A percentile compares a stretch with the other conserved stretches of the same genome.
Evolutionary conservation across 2,797 vertebrate species (phyloP).

Genomic region (Scolopax bukidnonensis): DNA sequence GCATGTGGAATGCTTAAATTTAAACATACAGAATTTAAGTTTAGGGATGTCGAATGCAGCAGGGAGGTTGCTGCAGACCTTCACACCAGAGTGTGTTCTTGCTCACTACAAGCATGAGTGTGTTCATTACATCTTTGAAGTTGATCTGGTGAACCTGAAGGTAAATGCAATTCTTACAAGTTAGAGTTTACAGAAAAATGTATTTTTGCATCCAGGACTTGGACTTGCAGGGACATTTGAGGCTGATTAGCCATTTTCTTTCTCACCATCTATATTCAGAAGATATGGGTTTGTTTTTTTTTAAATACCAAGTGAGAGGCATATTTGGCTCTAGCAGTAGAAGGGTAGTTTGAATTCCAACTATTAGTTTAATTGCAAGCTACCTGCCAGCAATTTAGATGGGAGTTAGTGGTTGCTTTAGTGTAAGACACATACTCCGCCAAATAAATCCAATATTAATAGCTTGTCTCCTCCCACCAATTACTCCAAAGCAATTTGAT

Average conservation of each 20-base stretch:
- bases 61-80: neutral
- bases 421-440: neutral
- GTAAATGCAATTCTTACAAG: neutral
- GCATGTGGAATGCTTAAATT: neutral
- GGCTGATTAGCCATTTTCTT: neutral
- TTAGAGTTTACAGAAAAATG: neutral
- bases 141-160: neutral
- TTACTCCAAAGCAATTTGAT: slow-evolving; percentile 49
- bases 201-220: neutral
- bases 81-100: neutral
- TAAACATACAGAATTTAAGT: neutral
- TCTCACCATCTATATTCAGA: neutral
- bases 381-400: neutral
- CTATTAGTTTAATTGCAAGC: neutral
- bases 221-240: neutral
- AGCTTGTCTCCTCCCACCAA: slow-evolving; percentile 51
- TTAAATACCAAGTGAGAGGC: neutral
- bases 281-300: accelerated
- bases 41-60: neutral
- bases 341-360: neutral
- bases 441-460: slow-evolving; percentile 42
- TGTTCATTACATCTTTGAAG: neutral
- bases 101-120: neutral
- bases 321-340: neutral
- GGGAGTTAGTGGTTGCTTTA: neutral